phyloP scores from a whole-genome alignment of 1,140 invertebrate species.

The Eumeta japonica region DNA sequence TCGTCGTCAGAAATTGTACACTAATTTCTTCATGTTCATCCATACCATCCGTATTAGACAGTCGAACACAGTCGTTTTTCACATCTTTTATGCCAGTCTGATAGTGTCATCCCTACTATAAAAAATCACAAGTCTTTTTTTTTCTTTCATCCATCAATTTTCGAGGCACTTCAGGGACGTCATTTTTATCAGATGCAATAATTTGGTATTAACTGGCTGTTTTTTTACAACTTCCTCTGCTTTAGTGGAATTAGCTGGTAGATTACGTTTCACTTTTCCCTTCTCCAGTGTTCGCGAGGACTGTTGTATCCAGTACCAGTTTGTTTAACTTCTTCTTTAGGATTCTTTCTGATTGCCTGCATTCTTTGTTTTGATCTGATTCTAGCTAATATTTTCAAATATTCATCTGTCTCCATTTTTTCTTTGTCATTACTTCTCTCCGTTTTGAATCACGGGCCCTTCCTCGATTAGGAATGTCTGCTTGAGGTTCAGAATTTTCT shows the following conservation, averaged over 20 bases:
- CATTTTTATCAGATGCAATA: not conserved
- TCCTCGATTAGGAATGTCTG: not conserved
- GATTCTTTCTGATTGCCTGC: not conserved
- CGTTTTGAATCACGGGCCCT: constrained; percentile 3
- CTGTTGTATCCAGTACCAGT: not conserved
- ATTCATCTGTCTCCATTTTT: not conserved
- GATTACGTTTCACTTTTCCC: constrained; percentile 1
- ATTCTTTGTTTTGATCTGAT: constrained; percentile 1
- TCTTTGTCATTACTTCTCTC: constrained; percentile 3
- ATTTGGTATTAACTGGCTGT: not conserved
- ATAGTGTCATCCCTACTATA: constrained; percentile 3
- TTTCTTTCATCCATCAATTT: not conserved
- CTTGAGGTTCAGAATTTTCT: constrained; percentile 3
- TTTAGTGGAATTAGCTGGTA: constrained; percentile 1
- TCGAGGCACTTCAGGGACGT: not conserved
- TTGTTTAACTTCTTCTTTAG: constrained; percentile 2
- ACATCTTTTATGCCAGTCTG: constrained; percentile 5
- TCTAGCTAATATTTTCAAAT: constrained; percentile 3
- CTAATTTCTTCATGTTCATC: not conserved
- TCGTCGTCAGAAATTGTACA: not conserved
- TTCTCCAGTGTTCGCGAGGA: constrained; percentile 1
- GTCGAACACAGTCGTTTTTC: not conserved
- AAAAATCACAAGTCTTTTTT: constrained; percentile 1
- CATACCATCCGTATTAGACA: not conserved
- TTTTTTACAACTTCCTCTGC: constrained; percentile 5